These are phyloP conservation scores for Tupaia tana DNA, from an alignment of 2,113 vertebrate genomes.

Conservation along the genomic window DNA sequence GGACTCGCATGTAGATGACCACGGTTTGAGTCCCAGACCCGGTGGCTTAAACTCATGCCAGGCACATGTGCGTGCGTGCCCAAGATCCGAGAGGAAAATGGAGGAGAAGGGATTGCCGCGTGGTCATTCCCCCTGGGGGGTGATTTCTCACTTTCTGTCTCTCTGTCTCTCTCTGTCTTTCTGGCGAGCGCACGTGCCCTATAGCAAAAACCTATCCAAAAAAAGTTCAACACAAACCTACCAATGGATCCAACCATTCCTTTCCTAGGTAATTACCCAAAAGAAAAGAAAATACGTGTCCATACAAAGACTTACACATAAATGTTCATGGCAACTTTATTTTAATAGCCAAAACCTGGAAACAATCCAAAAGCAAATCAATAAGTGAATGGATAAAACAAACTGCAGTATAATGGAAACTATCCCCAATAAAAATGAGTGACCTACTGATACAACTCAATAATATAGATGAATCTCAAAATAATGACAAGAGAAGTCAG, in stretches of 20 bases:
- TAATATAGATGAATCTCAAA: conserved; percentile 28
- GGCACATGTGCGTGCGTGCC: no score
- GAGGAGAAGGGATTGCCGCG: no score
- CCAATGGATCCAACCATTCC: neutral
- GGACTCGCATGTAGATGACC: no score
- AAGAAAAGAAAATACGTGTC: conserved; percentile 1
- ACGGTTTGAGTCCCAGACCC: no score
- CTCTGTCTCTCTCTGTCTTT: no score
- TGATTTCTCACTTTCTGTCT: no score
- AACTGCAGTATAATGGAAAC: conserved; percentile 35
- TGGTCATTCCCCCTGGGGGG: no score
- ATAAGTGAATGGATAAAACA: neutral
- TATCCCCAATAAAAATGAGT: conserved; percentile 41
- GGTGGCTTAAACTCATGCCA: no score
- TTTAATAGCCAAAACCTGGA: neutral
- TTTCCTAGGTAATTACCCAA: neutral
- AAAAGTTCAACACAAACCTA: no score
- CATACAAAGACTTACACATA: neutral
- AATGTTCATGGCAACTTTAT: conserved; percentile 1
- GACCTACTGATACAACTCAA: neutral
- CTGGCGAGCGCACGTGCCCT: no score
- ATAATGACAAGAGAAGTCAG: conserved; percentile 21
- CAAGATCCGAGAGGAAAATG: no score
- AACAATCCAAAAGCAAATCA: conserved; percentile 2
- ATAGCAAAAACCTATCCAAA: no score